A percentile compares a stretch with the other conserved stretches of the same genome.
These are phyloP conservation scores for Acrocera orbiculus DNA, from an alignment of 2,888 invertebrate genomes.

Conservation along the genomic window DNA sequence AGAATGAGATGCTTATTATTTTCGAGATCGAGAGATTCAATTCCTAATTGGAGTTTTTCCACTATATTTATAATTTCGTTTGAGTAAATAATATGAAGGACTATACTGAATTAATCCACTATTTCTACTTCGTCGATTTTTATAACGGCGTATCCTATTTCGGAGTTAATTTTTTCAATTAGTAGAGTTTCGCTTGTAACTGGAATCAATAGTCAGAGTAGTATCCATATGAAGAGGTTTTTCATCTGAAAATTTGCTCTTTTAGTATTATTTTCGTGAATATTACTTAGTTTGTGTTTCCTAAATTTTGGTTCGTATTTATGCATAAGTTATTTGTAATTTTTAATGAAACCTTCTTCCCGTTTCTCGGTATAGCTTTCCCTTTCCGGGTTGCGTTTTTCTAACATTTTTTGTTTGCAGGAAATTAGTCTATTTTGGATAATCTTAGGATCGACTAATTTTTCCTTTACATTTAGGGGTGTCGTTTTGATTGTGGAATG, in stretches of 20 bases:
- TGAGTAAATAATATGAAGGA: constrained; percentile 3
- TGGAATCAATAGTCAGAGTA: background rate
- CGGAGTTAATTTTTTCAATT: background rate
- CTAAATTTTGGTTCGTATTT: constrained; percentile 3
- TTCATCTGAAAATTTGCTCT: constrained; percentile 4
- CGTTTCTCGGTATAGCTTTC: background rate
- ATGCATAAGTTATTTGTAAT: constrained; percentile 3
- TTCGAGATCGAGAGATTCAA: background rate
- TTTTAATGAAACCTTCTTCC: constrained; percentile 1
- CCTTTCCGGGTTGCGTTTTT: background rate
- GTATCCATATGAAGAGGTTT: too few relatives aligned
- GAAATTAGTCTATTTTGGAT: too few relatives aligned
- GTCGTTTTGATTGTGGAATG: too few relatives aligned
- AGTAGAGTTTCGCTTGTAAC: background rate
- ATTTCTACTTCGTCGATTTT: constrained; percentile 1
- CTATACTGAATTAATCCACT: background rate
- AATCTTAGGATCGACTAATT: too few relatives aligned
- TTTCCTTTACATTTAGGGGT: too few relatives aligned
- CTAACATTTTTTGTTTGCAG: background rate
- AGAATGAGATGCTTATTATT: background rate
- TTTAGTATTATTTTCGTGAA: constrained; percentile 1
- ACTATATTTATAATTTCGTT: background rate
- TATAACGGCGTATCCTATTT: background rate
- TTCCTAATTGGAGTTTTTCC: background rate
- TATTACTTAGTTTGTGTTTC: background rate